phyloP scores from a whole-genome alignment of 1,140 invertebrate genomes.

The Agrilus planipennis region DNA sequence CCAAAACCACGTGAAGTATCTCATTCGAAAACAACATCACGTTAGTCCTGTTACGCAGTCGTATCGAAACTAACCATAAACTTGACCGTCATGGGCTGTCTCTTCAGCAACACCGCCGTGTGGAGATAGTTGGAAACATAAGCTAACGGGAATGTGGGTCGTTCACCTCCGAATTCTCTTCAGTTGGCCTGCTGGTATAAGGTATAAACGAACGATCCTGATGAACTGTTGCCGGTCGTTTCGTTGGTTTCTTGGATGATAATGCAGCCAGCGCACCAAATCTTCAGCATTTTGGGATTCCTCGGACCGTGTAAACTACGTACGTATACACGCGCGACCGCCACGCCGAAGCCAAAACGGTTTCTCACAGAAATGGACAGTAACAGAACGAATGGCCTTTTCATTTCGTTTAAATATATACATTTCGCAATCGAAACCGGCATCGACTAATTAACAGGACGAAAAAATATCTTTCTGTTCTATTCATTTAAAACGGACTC shows the following conservation, averaged over 20 bases:
- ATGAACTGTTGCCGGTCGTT: not conserved
- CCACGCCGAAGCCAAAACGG: no score
- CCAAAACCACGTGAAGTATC: no score
- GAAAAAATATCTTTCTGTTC: no score
- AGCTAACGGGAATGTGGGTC: conserved; percentile 30
- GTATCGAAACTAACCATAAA: conserved; percentile 33
- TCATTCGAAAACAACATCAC: not conserved
- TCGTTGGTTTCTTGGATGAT: not conserved
- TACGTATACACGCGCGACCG: not conserved
- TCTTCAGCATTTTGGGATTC: conserved; percentile 1
- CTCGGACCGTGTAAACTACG: not conserved
- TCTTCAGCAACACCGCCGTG: conserved; percentile 21
- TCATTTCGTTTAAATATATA: no score
- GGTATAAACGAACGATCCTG: not conserved
- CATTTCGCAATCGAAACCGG: no score
- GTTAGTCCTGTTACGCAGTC: conserved; percentile 14
- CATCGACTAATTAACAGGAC: no score
- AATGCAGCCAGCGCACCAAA: not conserved
- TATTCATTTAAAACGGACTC: no score
- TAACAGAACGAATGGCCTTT: no score
- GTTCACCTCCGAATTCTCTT: conserved; percentile 33
- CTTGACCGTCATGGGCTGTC: conserved; percentile 33
- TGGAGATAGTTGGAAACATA: conserved; percentile 26
- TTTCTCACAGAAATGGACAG: no score
- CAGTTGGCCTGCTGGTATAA: conserved; percentile 5